Evolutionary conservation across 2,113 vertebrate species (phyloP).

Genomic region (Excalfactoria chinensis): DNA sequence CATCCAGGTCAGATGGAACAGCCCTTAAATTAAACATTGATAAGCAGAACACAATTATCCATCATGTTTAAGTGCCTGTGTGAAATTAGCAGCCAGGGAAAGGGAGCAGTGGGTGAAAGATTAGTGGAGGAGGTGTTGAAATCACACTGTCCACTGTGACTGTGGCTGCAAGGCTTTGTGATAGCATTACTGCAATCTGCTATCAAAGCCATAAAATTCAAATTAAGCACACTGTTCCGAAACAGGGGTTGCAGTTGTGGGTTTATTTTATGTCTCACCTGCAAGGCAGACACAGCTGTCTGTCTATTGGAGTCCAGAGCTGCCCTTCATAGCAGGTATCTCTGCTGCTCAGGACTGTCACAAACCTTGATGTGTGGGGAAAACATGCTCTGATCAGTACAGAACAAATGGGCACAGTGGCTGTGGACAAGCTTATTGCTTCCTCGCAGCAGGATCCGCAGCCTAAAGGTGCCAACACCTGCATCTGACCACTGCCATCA

Average conservation of each 20-base stretch:
- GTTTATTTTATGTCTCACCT: neutral
- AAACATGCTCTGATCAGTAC: neutral
- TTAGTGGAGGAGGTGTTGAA: constrained; percentile 59
- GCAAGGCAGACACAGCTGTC: neutral
- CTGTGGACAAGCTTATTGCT: rapidly evolving
- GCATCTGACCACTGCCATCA: neutral
- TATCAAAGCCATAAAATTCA: constrained; percentile 68
- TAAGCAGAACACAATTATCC: constrained; percentile 76
- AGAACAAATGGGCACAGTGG: neutral
- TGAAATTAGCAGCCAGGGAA: constrained; percentile 76
- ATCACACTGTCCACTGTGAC: constrained; percentile 41
- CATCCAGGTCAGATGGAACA: constrained; percentile 79
- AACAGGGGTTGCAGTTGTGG: constrained; percentile 7
- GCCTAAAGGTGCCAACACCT: no score
- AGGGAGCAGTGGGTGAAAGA: constrained; percentile 60
- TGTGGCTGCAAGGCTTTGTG: constrained; percentile 39
- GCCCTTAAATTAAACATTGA: constrained; percentile 77
- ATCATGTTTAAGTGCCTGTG: constrained; percentile 73
- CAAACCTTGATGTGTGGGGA: rapidly evolving
- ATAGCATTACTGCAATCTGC: constrained; percentile 6
- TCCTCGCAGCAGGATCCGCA: neutral
- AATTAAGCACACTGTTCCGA: constrained; percentile 31
- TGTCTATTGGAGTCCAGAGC: neutral
- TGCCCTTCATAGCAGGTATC: neutral
- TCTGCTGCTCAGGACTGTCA: neutral